Base-by-base conservation (phyloP, 2,888 invertebrate species). In the Drosophila ochracea region DNA sequence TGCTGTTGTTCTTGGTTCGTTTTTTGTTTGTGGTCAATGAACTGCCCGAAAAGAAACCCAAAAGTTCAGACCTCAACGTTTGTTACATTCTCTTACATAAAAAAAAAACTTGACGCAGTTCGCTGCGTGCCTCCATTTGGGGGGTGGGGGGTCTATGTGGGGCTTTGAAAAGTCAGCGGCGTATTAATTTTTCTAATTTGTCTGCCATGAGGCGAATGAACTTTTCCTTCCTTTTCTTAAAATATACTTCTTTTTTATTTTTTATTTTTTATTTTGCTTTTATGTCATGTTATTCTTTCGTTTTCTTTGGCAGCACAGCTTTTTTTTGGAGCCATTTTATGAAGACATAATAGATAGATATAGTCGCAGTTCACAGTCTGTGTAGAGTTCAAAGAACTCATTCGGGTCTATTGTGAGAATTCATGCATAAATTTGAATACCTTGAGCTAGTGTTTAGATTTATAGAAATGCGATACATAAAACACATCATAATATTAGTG, bases 111-210 rank as follows among this genome's bases (percentile, higher is more conserved):
- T 78, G 75, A 82, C 82, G 82, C 80, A 82, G 72, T 80, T 76
- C 80, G 70, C 69, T 83, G 78, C 83, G 69, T 71, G 71, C 55
- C 64, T 64, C 64, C 50, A 59, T 54, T 73, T 73, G 33, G 55
- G 57, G 28, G n/a, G 13, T 28, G 25, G 39, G 62, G 64, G 53
- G 37, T 49, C 39, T 53, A 60, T 59, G 67, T 68, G 69, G 75
- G 73, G 63, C 76, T 78, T 78, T 76, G 72, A 67, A 73, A 78
- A 82, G 65, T 72, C 76, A 79, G 90, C 79, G 78, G 85, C 71
- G 89, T 87, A 87, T 89, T 87, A 87, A 87, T 87, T 89, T 86
- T 89, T 87, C 89, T 87, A 87, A 87, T 87, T 87, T 87, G 87
- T 87, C 78, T 80, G 66, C 73, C 78, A 73, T 55, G 82, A 78